Evolutionary conservation across 1,140 invertebrate species (phyloP).

Genomic region (Argopecten irradians): DNA sequence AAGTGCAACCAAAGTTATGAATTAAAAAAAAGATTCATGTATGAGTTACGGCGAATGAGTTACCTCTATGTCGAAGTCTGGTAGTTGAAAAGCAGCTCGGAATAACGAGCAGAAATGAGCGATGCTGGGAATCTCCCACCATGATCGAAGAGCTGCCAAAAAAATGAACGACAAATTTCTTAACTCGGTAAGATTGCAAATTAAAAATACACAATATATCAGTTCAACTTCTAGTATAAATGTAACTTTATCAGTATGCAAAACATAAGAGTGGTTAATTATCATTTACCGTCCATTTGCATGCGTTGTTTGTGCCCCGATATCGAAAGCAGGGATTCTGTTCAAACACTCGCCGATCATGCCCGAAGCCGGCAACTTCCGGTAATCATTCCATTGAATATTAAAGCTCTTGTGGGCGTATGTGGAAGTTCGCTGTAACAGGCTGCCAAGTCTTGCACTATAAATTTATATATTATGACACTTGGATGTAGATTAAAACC

Average conservation of each 20-base stretch:
- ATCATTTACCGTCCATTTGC: conserved; percentile 28
- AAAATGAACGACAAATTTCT: conserved; percentile 28
- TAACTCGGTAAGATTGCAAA: not conserved
- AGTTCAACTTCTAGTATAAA: not conserved
- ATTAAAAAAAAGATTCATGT: not conserved
- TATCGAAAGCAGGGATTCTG: conserved; percentile 33
- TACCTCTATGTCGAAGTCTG: conserved; percentile 94
- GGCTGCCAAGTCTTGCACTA: not conserved
- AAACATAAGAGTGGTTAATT: not conserved
- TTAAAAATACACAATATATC: not conserved
- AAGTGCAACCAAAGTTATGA: not conserved
- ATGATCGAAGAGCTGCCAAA: conserved; percentile 80
- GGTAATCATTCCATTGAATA: not conserved
- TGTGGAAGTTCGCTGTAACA: not conserved
- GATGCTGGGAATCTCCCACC: conserved; percentile 98
- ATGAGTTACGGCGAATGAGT: not conserved
- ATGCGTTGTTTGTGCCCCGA: conserved; percentile 35
- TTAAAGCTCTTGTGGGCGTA: not conserved
- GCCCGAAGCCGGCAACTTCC: conserved; percentile 38
- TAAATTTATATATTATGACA: not conserved
- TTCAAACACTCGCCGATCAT: conserved; percentile 36
- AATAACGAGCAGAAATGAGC: conserved; percentile 98
- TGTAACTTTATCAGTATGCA: not conserved
- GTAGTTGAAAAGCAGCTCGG: conserved; percentile 94
- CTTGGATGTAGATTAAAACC: not conserved